Conservation (phyloP, 1,140 invertebrate genomes). For the Ostrea denselamellosa region DNA sequence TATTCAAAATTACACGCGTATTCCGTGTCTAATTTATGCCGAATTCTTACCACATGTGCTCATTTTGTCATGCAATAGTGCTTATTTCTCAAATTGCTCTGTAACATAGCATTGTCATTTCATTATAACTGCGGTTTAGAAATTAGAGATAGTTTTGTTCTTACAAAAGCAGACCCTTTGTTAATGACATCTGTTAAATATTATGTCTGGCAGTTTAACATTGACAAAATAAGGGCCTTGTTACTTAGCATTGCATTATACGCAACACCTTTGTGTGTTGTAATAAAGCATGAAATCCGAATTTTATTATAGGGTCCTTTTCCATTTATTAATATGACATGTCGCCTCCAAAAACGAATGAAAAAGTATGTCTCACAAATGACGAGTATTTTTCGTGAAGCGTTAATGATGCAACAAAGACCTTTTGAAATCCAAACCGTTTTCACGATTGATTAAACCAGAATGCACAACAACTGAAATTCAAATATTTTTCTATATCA, state of each 20-base stretch:
- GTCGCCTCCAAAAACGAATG: not conserved
- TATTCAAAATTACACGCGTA: too few species aligned
- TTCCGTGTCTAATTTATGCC: too few species aligned
- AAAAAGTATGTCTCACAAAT: not conserved
- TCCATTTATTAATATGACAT: not conserved
- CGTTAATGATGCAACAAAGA: not conserved
- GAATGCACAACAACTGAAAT: not conserved
- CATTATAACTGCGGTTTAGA: not conserved
- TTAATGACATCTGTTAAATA: constrained; percentile 16
- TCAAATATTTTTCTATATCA: constrained; percentile 6
- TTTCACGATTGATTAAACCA: not conserved
- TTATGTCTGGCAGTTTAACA: not conserved
- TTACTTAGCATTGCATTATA: not conserved
- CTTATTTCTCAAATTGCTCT: too few species aligned
- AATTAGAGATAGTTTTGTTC: not conserved
- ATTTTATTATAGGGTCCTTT: not conserved
- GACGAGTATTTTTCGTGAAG: not conserved
- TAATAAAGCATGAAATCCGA: not conserved
- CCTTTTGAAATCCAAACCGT: constrained; percentile 11
- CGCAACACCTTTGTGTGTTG: not conserved
- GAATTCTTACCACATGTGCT: too few species aligned
- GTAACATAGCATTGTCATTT: too few species aligned
- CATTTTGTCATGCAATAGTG: too few species aligned
- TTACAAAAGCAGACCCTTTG: not conserved
- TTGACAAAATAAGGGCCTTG: not conserved